Percentiles rank a stretch among this genome's conserved stretches.
These are phyloP conservation scores for Aphaenogaster ashmeadi DNA, from an alignment of 1,140 invertebrate species.

Conservation along the genomic window DNA sequence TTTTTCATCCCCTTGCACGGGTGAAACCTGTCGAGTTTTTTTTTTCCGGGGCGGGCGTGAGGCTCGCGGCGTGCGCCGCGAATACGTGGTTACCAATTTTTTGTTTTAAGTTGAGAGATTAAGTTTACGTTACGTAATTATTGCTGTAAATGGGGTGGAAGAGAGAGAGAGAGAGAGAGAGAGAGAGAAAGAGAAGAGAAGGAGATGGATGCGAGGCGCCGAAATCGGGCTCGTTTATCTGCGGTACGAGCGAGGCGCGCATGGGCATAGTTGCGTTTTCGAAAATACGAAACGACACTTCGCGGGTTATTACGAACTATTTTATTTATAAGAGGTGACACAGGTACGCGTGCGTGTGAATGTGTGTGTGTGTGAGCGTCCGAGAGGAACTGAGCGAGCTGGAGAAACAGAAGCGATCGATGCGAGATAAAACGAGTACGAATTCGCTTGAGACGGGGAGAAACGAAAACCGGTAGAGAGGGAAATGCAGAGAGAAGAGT, in stretches of 20 bases:
- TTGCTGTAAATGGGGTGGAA: constrained; percentile 53
- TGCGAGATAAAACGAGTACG: constrained; percentile 5
- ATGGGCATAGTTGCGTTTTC: constrained; percentile 70
- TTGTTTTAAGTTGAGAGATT: constrained; percentile 80
- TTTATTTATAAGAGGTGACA: constrained; percentile 79
- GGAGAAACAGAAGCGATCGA: constrained; percentile 9
- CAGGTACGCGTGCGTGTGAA: constrained; percentile 21
- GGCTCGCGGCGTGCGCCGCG: constrained; percentile 61
- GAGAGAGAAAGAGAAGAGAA: constrained; percentile 15
- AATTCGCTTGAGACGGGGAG: constrained; percentile 12
- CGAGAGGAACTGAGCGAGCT: constrained; percentile 21
- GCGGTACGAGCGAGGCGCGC: constrained; percentile 40
- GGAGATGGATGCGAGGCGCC: constrained; percentile 28
- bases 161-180: constrained; percentile 17
- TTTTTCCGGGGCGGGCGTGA: constrained; percentile 15
- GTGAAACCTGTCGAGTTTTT: neutral
- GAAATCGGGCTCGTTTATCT: constrained; percentile 32
- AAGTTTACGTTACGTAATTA: constrained; percentile 78
- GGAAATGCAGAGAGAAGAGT: neutral
- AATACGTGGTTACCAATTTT: constrained; percentile 80
- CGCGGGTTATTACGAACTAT: constrained; percentile 75
- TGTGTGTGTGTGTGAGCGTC: constrained; percentile 10
- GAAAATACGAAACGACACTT: constrained; percentile 67
- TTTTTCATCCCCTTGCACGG: constrained; percentile 6
- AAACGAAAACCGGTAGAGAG: constrained; percentile 3